Percentiles rank a stretch among this genome's conserved stretches.
These are phyloP conservation scores for Cacoxenus indagator DNA, from an alignment of 2,888 invertebrate genomes.

Conservation along the genomic window DNA sequence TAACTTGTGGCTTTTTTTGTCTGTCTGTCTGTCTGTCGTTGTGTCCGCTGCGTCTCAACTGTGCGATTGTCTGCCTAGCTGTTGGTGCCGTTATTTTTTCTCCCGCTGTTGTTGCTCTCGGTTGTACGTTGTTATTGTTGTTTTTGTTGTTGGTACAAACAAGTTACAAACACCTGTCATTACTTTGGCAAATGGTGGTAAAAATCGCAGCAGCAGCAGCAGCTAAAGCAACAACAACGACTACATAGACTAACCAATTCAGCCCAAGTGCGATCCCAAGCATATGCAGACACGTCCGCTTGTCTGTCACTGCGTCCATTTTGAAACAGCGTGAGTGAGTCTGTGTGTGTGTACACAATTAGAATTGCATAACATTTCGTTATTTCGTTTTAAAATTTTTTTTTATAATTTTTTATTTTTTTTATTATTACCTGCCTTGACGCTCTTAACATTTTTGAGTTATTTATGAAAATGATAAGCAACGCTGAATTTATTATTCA, in stretches of 20 bases:
- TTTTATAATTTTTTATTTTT: conserved; percentile 2
- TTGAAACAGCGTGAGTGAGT: background rate
- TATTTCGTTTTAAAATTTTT: too few relatives aligned
- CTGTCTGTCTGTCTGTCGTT: background rate
- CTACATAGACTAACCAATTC: conserved; percentile 2
- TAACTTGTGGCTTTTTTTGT: conserved; percentile 46
- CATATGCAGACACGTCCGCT: conserved; percentile 3
- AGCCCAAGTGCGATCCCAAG: conserved; percentile 21
- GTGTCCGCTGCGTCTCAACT: conserved; percentile 25
- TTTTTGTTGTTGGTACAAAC: conserved; percentile 43
- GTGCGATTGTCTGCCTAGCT: conserved; percentile 29
- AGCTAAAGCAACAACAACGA: background rate
- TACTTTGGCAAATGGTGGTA: conserved; percentile 55
- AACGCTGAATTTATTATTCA: conserved; percentile 35
- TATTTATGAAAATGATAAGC: conserved; percentile 64
- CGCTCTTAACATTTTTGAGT: conserved; percentile 33
- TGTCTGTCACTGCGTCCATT: conserved; percentile 8
- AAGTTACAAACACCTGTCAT: conserved; percentile 64
- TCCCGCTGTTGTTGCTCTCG: conserved; percentile 18
- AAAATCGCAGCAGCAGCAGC: conserved; percentile 31
- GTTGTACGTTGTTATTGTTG: conserved; percentile 8
- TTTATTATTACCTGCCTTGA: conserved; percentile 39
- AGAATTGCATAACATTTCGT: conserved; percentile 58
- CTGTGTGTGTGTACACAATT: conserved; percentile 33
- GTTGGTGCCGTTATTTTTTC: conserved; percentile 51